Percentiles rank a stretch among this genome's conserved stretches.
Evolutionary conservation across 2,797 vertebrate genomes (phyloP).

Genomic region (Pantherophis alleghaniensis): DNA sequence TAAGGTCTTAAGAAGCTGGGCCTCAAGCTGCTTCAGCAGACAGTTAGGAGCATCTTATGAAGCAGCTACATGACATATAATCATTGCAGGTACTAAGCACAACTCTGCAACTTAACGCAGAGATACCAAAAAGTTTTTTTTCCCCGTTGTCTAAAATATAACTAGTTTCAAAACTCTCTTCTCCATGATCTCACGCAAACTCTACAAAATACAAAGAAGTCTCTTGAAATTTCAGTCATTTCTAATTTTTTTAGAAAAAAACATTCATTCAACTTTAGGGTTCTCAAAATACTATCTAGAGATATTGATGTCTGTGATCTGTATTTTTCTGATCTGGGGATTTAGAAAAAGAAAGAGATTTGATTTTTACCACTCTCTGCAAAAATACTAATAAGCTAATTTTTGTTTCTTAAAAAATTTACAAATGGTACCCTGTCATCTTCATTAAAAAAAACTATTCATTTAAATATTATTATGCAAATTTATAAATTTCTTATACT

Average conservation of each 20-base stretch:
- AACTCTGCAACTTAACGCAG: background rate
- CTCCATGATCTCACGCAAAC: background rate
- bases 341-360: background rate
- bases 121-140: background rate
- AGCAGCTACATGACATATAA: background rate
- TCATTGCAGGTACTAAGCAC: background rate
- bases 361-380: background rate
- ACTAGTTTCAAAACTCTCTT: background rate
- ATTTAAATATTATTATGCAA: background rate
- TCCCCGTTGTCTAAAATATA: background rate
- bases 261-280: background rate
- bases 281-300: background rate
- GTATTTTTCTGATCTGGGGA: background rate
- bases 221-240: background rate
- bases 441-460: background rate
- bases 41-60: background rate
- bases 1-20: background rate
- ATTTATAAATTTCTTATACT: background rate
- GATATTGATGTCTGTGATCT: background rate
- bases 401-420: too few species aligned
- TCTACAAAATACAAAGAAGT: background rate
- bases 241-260: background rate
- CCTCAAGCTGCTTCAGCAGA: background rate
- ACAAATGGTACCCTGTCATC: background rate
- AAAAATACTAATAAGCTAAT: background rate